Evolutionary conservation across 2,113 vertebrate species (phyloP), one percentile per base, ranked within the genome.

Genomic region (Tachuris rubrigastra): DNA sequence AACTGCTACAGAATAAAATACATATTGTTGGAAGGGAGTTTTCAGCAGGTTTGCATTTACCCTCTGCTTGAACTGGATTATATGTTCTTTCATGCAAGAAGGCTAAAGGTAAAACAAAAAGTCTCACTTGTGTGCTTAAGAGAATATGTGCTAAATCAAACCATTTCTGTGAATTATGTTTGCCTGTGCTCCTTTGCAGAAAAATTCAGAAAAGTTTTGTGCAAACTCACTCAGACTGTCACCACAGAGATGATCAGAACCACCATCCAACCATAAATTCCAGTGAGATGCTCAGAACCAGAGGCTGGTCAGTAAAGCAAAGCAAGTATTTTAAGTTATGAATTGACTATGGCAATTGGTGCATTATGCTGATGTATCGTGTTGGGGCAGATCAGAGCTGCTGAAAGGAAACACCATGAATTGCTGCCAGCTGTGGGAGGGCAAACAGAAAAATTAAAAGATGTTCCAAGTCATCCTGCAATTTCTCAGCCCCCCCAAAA

Each of bases 31-130:
- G 75, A 77, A 86, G 39, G 53, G 79, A 95, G 27, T 44, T 90
- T 91, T 72, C 87, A 72, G 79, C 47, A 95, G 56, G 79, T 74
- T 94, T 88, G 31, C 74, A 68, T 92, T 93, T 84, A 90, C 42
- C 59, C 85, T 93, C 79, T 88, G 42, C 75, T 93, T 93, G 95
- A 96, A 80, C 82, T 86, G 82, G 42, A 75, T 94, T 93, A 52
- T 56, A 52, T 63, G 78, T 62, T 92, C 63, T 56, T 86, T 67
- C 85, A 95, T 80, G 59, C 90, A 92, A 19, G 3, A 88, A 81
- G 42, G 90, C 60, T 81, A 91, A 73, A 83, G 68, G 79, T 90
- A 84, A 71, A 95, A 71, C 41, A 83, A 89, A 78, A 81, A 5
- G 33, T 85, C 78, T 90, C 91, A 94, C 76, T 90, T 46, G 35